Conservation (phyloP, 2,113 vertebrate species). For the Coptodon bakossiorum region DNA sequence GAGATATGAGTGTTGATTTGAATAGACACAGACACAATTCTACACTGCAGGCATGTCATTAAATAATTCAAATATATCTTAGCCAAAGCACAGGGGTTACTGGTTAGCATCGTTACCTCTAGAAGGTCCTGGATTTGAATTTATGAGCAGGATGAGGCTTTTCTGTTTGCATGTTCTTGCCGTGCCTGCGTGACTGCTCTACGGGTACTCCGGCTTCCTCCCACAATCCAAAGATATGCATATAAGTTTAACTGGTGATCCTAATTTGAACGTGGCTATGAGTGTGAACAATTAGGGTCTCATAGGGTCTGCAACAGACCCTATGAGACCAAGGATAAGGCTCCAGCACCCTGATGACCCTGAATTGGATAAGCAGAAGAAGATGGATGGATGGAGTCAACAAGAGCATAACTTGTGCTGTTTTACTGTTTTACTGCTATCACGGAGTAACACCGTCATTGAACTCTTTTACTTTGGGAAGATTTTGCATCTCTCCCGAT, state of each 20-base stretch:
- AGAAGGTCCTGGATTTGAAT: not conserved
- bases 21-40: not conserved
- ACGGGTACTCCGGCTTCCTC: not conserved
- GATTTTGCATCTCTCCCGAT: not conserved
- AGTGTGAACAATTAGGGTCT: not conserved
- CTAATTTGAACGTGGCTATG: not conserved
- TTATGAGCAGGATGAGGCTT: not conserved
- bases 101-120: not conserved
- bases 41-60: not conserved
- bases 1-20: not conserved
- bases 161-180: not conserved
- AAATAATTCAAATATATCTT: not conserved
- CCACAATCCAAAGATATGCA: not conserved
- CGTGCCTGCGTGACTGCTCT: rapidly evolving
- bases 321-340: not conserved
- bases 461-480: not conserved
- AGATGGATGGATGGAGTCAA: not conserved
- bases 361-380: not conserved
- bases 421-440: not conserved
- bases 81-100: not conserved
- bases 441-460: not conserved
- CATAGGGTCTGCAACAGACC: not conserved
- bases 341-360: not conserved
- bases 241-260: not conserved
- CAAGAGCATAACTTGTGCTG: not conserved